Percentiles rank a stretch among this genome's conserved stretches.
phyloP scores from a whole-genome alignment of 2,888 invertebrate genomes.

The Dexiosoma caninum region DNA sequence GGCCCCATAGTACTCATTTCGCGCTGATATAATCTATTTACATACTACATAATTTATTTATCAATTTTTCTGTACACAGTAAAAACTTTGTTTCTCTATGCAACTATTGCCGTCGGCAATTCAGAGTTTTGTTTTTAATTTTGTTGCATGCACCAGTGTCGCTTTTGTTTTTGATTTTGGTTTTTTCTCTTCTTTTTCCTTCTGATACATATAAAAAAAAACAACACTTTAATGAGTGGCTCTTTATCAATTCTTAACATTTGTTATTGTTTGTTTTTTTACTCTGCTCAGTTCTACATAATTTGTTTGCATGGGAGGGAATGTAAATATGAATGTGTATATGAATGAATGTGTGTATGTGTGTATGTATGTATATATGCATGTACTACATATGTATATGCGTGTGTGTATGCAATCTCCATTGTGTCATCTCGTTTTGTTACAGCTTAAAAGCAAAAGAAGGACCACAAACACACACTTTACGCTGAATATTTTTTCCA shows the following conservation, averaged over 20 bases:
- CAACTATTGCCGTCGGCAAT: conserved; percentile 38
- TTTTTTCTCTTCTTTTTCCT: background rate
- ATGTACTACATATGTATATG: background rate
- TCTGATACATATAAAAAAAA: background rate
- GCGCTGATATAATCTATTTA: too few relatives aligned
- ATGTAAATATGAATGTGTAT: background rate
- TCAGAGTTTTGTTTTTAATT: background rate
- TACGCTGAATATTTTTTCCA: background rate
- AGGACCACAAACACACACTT: background rate
- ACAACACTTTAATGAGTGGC: conserved; percentile 37
- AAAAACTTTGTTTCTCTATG: too few relatives aligned
- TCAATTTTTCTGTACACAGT: too few relatives aligned
- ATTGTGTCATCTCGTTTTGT: conserved; percentile 16
- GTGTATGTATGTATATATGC: background rate
- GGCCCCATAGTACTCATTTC: too few relatives aligned
- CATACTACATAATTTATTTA: too few relatives aligned
- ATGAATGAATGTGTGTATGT: background rate
- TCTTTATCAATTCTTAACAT: conserved; percentile 20
- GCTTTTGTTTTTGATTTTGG: too few relatives aligned
- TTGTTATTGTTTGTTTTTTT: conserved; percentile 22
- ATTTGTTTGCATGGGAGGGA: background rate
- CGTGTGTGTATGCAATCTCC: background rate
- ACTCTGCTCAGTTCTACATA: background rate
- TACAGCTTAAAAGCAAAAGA: conserved; percentile 13
- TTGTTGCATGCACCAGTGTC: background rate